phyloP scores from a whole-genome alignment of 2,113 vertebrate genomes.

The Pithys albifrons region DNA sequence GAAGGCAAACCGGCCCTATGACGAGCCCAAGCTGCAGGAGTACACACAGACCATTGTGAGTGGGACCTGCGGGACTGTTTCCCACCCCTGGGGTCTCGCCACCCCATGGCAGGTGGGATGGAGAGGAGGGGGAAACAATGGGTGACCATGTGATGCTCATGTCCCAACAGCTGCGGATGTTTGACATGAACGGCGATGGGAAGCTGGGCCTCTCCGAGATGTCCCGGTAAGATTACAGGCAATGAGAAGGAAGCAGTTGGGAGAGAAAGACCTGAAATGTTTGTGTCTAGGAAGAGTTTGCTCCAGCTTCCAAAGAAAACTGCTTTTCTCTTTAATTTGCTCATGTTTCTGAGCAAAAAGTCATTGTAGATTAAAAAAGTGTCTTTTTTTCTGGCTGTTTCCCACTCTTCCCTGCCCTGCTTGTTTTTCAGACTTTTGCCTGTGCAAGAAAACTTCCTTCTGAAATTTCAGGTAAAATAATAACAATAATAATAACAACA shows the following conservation, averaged over 20 bases:
- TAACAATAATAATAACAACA: not conserved
- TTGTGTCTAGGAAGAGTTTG: accelerated
- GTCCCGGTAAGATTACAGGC: conserved; percentile 82
- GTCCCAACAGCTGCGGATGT: conserved; percentile 86
- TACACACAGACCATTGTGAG: conserved; percentile 97
- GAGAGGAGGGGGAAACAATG: not conserved
- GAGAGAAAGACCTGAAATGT: not conserved
- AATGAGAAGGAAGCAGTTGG: not conserved
- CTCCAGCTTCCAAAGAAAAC: not conserved
- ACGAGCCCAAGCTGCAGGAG: conserved; percentile 92
- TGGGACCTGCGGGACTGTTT: not conserved
- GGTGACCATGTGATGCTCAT: not conserved
- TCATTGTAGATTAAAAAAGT: not conserved
- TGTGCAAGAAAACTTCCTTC: conserved; percentile 96
- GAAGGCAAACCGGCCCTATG: conserved; percentile 91
- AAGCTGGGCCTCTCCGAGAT: conserved; percentile 95
- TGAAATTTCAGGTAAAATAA: conserved; percentile 91
- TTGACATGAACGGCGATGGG: conserved; percentile 92
- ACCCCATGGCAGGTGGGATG: accelerated
- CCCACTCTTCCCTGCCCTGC: accelerated
- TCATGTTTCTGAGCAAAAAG: not conserved
- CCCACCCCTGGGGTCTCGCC: accelerated
- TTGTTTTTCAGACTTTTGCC: conserved; percentile 86
- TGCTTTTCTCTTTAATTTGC: not conserved
- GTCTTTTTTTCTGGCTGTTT: not conserved